phyloP scores from a whole-genome alignment of 1,140 invertebrate genomes.

The Periplaneta americana region DNA sequence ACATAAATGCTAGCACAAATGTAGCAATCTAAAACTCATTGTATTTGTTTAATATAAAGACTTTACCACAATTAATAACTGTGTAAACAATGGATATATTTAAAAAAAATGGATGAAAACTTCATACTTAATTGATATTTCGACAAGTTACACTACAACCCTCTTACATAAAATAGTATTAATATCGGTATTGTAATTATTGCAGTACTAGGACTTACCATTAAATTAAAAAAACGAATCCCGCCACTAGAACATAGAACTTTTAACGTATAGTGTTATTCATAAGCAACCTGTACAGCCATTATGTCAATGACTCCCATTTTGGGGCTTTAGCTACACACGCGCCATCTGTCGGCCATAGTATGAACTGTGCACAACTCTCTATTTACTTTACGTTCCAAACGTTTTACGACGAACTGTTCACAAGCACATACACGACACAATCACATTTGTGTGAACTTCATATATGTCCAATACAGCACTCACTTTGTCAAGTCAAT shows the following conservation, averaged over 20 bases:
- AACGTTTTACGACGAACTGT: not conserved
- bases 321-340: conserved; percentile 16
- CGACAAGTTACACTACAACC: not conserved
- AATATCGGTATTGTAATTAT: not conserved
- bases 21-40: too few species aligned
- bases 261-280: conserved; percentile 10
- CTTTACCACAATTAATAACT: not conserved
- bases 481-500: not conserved
- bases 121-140: not conserved
- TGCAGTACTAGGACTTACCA: not conserved
- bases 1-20: not conserved
- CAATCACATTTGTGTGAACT: not conserved
- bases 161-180: not conserved
- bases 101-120: conserved; percentile 7
- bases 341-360: conserved; percentile 12
- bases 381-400: not conserved
- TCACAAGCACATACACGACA: not conserved
- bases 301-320: conserved; percentile 25
- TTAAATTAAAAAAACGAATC: not conserved
- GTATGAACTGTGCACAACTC: conserved; percentile 4
- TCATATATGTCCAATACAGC: not conserved
- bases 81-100: not conserved
- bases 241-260: not conserved
- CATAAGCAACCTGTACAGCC: conserved; percentile 20
- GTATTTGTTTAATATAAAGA: not conserved